Evolutionary conservation across 2,888 invertebrate species (phyloP), one percentile per base, ranked within the genome.

Genomic region (Ichneumon xanthorius): DNA sequence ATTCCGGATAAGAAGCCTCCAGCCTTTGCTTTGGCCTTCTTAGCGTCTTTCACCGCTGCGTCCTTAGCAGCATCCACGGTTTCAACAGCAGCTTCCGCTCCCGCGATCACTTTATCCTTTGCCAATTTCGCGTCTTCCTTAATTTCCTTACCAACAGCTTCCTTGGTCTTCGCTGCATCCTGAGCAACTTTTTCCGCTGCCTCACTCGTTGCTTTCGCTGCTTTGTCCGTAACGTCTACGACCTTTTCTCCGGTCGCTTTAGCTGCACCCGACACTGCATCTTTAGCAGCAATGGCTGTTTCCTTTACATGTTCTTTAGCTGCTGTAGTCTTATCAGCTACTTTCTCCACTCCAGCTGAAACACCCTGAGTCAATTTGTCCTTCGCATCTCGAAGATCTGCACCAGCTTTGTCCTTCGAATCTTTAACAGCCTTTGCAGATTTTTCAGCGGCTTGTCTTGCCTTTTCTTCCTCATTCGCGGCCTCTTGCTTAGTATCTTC

Each of bases 151-250:
- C 19, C 55, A n/a, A 72, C n/a, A 3, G 55, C 37, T 3, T 50
- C 63, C 84, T 88, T 88, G 4, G 87, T 87, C 61, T 87, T 87
- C 2, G 83, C 80, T 6, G 87, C 80, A 14, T 89, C 78, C 6
- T 79, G 40, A 16, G 30, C 63, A 6, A 84, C 4, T n/a, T 82
- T 86, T 6, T 87, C 80, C 48, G 87, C 77, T 1, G 80, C 2
- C 9, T 80, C 19, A 79, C 85, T 78, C 86, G 95, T 94, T 89
- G 94, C 94, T 84, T 95, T 94, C 0, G 75, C 45, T 9, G 95
- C 67, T 22, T 94, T 94, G 79, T 94, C 94, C 5, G 95, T 94
- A 90, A 94, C 94, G 87, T 95, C 95, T 86, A 94, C 95, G n/a
- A 95, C 94, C 85, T 82, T 82, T n/a, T 77, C 73, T 22, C 73